These are phyloP conservation scores for Malurus leucopterus DNA, from an alignment of 2,797 vertebrate genomes.

Conservation along the genomic window DNA sequence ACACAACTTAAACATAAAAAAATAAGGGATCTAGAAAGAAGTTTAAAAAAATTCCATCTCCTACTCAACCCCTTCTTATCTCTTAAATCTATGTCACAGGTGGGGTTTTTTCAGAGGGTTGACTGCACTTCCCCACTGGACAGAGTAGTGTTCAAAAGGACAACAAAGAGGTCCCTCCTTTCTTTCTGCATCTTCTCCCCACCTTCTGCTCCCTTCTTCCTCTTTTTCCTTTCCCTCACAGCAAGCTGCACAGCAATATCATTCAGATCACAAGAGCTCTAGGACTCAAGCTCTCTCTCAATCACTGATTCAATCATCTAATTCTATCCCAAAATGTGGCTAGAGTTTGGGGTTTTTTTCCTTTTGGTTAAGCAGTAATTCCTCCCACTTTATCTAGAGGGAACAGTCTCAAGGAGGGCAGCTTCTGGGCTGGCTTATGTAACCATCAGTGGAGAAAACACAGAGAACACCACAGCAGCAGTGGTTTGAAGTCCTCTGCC, in stretches of 20 bases:
- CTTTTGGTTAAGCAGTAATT: not conserved
- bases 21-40: not conserved
- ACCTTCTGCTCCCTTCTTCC: not conserved
- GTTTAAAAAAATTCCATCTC: not conserved
- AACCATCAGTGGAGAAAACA: not conserved
- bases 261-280: not conserved
- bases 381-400: not conserved
- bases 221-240: not conserved
- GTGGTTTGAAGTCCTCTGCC: not conserved
- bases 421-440: not conserved
- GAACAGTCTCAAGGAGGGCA: not conserved
- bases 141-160: not conserved
- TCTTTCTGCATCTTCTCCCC: not conserved
- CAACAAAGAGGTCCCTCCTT: not conserved
- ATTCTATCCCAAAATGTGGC: not conserved
- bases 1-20: not conserved
- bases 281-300: not conserved
- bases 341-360: not conserved
- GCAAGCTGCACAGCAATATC: not conserved
- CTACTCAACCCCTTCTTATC: not conserved
- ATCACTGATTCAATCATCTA: not conserved
- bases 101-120: not conserved
- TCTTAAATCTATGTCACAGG: not conserved
- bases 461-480: not conserved
- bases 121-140: not conserved